A percentile compares a stretch with the other conserved stretches of the same genome.
Evolutionary conservation across 2,113 vertebrate species (phyloP).

Genomic region (Sinocyclocheilus grahami): DNA sequence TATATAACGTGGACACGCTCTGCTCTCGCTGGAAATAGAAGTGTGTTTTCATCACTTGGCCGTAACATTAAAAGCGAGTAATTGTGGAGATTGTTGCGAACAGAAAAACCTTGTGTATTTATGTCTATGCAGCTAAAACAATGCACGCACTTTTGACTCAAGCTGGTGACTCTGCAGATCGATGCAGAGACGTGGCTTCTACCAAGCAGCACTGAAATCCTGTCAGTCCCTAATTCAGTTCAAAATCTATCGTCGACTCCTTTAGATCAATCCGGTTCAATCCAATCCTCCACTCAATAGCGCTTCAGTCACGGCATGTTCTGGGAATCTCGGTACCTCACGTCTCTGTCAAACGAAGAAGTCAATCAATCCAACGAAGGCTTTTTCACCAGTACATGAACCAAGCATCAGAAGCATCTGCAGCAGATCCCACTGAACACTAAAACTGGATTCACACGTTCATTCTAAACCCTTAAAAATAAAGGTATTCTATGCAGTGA

Average conservation of each 20-base stretch:
- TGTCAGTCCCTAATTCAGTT: slow-evolving; percentile 5
- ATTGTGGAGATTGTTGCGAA: slow-evolving; percentile 11
- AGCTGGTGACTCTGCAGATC: slow-evolving; percentile 12
- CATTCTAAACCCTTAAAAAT: background rate
- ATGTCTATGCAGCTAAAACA: background rate
- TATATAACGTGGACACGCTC: too few species aligned
- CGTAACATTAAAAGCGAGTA: slow-evolving; percentile 19
- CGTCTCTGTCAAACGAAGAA: slow-evolving; percentile 8
- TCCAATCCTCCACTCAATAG: slow-evolving; percentile 21
- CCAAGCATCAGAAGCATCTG: background rate
- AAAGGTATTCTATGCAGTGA: too few species aligned
- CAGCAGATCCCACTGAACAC: background rate
- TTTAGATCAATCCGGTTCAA: slow-evolving; percentile 29
- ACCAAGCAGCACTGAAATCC: background rate
- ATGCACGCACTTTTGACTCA: background rate
- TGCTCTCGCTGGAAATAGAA: slow-evolving; percentile 1
- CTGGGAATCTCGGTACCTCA: background rate
- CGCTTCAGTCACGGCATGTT: background rate
- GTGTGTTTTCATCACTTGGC: slow-evolving; percentile 39
- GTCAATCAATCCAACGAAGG: background rate
- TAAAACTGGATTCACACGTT: background rate
- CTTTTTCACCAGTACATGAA: background rate
- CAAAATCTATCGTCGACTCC: slow-evolving; percentile 5
- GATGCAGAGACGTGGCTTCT: background rate
- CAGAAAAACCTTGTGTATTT: background rate